Conservation (phyloP, 2,888 invertebrate genomes). For the Cryptus armator region DNA sequence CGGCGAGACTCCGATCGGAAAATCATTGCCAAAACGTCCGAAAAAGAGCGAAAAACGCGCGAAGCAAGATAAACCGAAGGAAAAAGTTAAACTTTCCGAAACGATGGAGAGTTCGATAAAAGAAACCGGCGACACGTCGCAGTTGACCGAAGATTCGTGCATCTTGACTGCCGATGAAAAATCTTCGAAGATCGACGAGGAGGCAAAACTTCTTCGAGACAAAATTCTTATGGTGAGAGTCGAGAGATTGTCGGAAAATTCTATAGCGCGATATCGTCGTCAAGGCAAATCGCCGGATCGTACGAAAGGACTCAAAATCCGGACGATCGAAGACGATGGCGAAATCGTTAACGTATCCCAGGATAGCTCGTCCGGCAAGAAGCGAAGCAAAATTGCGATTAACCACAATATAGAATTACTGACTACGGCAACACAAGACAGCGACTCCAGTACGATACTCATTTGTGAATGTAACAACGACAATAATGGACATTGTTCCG, state of each 20-base stretch:
- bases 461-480: slow-evolving; percentile 66
- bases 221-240: slow-evolving; percentile 35
- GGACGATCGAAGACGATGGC: not conserved
- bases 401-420: slow-evolving; percentile 48
- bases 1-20: not conserved
- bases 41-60: not conserved
- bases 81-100: not conserved
- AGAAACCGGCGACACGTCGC: slow-evolving; percentile 5
- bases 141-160: not conserved
- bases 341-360: not conserved
- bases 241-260: slow-evolving; percentile 41
- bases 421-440: slow-evolving; percentile 64
- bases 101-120: slow-evolving; percentile 14
- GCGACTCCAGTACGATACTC: slow-evolving; percentile 73
- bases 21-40: slow-evolving; percentile 1
- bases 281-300: not conserved
- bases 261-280: slow-evolving; percentile 29
- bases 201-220: slow-evolving; percentile 6
- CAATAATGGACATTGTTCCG: not conserved
- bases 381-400: not conserved
- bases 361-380: not conserved
- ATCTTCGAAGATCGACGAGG: not conserved
- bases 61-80: not conserved
- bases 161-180: not conserved
- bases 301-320: not conserved